Base-by-base conservation (phyloP, 2,113 vertebrate species). In the Dicentrarchus labrax region DNA sequence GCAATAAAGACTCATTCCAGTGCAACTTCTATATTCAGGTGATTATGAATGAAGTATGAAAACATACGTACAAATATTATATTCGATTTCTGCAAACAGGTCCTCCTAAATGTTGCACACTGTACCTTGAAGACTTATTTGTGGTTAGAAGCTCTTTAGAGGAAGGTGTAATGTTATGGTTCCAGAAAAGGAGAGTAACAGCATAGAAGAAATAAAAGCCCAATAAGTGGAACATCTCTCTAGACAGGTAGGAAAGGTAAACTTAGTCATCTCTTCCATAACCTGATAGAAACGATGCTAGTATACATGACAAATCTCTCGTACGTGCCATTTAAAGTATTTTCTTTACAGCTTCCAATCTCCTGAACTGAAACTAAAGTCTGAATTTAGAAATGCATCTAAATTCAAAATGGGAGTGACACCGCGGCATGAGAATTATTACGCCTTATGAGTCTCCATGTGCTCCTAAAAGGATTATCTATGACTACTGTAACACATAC, bases 381-480 rank as follows among this genome's bases (percentile, higher is more conserved):
- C 6, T 66, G 62, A 64, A 65, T 73, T 59, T 48, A 30, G 43
- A 16, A 82, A 69, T 15, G 13, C 8, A 43, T 75, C 48, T 80
- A 39, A 30, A 36, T 75, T 66, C 3, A 47, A 62, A 78, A 84
- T 39, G 65, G 39, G 19, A 72, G 13, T 68, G 74, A 77, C 62
- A 73, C 61, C 1, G 1, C 48, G 78, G 51, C 67, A 43, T 41
- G 66, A 17, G 66, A 70, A 78, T 79, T 41, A 61, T 54, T 68
- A 43, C 16, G 0, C 43, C 51, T 41, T 8, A 54, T 2, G 54
- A 48, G 17, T 43, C 53, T 56, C 43, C 56, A n/a, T 80, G 79
- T 83, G 66, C 24, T 69, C 3, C 47, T 80, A 74, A 87, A 71
- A 66, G 75, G 85, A 87, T 87, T 83, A 83, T 78, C 80, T 45